phyloP scores from a whole-genome alignment of 2,888 invertebrate species.

The Seladonia tumulorum region DNA sequence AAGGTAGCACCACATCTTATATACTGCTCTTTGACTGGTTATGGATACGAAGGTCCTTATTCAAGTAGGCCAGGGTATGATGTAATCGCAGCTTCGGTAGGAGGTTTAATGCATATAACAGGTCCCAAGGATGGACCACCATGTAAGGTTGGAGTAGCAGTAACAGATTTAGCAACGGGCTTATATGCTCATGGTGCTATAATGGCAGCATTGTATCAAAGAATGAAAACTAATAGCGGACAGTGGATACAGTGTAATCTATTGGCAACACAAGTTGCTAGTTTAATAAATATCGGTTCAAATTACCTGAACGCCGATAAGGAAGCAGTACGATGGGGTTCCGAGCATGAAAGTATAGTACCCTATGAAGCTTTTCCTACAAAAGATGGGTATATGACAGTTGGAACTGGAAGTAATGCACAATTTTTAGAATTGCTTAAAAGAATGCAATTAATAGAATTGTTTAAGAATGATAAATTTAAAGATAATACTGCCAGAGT shows the following conservation, averaged over 20 bases:
- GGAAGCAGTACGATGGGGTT: constrained; percentile 94
- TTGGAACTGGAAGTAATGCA: constrained; percentile 94
- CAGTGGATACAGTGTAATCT: constrained; percentile 97
- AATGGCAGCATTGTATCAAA: constrained; percentile 93
- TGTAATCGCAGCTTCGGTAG: constrained; percentile 96
- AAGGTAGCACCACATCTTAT: constrained; percentile 91
- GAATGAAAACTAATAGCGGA: constrained; percentile 91
- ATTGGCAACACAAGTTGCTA: constrained; percentile 95
- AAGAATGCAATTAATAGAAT: constrained; percentile 86
- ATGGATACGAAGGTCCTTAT: constrained; percentile 95
- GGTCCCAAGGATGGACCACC: constrained; percentile 94
- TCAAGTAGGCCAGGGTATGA: constrained; percentile 96
- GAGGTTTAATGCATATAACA: constrained; percentile 95
- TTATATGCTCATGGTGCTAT: constrained; percentile 98
- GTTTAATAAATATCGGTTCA: constrained; percentile 94
- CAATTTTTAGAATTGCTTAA: constrained; percentile 92
- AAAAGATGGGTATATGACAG: constrained; percentile 92
- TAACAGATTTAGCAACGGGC: constrained; percentile 97
- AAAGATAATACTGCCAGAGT: constrained; percentile 91
- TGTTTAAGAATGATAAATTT: constrained; percentile 89
- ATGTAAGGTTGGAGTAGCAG: constrained; percentile 95
- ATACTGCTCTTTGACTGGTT: constrained; percentile 97
- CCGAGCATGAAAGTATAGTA: constrained; percentile 96
- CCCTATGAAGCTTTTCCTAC: constrained; percentile 97
- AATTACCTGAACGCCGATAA: constrained; percentile 95